phyloP scores from a whole-genome alignment of 2,797 vertebrate genomes.

The Alca torda region DNA sequence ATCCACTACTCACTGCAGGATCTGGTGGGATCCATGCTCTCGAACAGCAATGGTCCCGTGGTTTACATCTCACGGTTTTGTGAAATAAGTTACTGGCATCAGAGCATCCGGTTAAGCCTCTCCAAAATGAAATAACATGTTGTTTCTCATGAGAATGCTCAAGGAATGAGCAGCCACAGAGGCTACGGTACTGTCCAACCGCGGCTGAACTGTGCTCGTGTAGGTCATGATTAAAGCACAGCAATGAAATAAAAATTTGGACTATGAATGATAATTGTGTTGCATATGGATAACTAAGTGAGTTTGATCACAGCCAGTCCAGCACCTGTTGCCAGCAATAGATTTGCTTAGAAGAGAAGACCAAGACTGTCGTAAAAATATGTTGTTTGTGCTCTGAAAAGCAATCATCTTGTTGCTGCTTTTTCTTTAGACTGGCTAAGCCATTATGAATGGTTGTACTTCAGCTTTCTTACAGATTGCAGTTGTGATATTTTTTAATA shows the following conservation, averaged over 20 bases:
- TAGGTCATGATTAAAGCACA: neutral
- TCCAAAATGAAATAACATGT: neutral
- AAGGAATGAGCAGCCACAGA: neutral
- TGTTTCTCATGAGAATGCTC: neutral
- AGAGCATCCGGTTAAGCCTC: neutral
- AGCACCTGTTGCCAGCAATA: neutral
- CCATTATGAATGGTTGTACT: neutral
- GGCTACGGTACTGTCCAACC: neutral
- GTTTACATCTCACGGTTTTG: neutral
- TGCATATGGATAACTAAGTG: neutral
- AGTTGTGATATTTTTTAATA: neutral
- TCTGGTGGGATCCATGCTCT: neutral
- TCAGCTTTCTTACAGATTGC: neutral
- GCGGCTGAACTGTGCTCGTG: accelerated
- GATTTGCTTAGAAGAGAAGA: neutral
- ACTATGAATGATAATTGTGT: neutral
- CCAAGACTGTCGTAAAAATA: neutral
- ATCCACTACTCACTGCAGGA: neutral
- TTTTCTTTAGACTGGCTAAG: neutral
- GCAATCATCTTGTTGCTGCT: neutral
- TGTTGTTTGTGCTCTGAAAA: neutral
- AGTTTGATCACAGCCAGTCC: neutral
- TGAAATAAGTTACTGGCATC: neutral
- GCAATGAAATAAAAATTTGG: neutral
- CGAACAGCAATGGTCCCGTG: neutral